Percentiles rank a stretch among this genome's conserved stretches.
Evolutionary conservation across 2,113 vertebrate genomes (phyloP).

Genomic region (Pseudopodoces humilis): DNA sequence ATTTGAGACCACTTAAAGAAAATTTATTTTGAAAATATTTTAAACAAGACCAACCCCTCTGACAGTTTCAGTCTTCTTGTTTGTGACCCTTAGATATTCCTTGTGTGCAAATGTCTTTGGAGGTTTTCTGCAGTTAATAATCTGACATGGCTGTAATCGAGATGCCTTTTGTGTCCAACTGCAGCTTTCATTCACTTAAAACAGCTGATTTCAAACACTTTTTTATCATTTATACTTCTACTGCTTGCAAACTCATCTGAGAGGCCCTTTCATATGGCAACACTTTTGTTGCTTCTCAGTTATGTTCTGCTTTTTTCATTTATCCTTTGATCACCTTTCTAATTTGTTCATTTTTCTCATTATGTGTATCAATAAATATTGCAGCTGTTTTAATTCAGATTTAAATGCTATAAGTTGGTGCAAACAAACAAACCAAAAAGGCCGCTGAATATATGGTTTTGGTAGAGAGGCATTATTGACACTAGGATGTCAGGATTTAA

Average conservation of each 20-base stretch:
- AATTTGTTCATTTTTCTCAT: not conserved
- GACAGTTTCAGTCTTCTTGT: not conserved
- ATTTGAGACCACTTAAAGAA: not conserved
- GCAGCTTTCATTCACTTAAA: not conserved
- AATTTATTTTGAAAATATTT: not conserved
- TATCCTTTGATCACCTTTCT: not conserved
- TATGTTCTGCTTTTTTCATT: not conserved
- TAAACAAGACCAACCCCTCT: not conserved
- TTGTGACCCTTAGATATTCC: not conserved
- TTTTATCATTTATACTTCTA: not conserved
- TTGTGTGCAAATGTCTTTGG: not conserved
- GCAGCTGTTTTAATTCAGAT: not conserved
- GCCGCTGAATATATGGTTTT: not conserved
- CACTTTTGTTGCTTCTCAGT: not conserved
- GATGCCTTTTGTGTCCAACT: not conserved
- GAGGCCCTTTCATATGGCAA: not conserved
- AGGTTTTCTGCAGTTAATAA: not conserved
- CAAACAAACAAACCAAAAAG: not conserved
- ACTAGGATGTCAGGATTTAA: not conserved
- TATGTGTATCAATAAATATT: not conserved
- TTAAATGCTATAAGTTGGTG: not conserved
- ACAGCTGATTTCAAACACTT: not conserved
- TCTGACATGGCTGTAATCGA: not conserved
- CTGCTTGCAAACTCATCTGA: not conserved
- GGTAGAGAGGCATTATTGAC: not conserved